phyloP scores from a whole-genome alignment of 1,140 invertebrate genomes.

The Diuraphis noxia region DNA sequence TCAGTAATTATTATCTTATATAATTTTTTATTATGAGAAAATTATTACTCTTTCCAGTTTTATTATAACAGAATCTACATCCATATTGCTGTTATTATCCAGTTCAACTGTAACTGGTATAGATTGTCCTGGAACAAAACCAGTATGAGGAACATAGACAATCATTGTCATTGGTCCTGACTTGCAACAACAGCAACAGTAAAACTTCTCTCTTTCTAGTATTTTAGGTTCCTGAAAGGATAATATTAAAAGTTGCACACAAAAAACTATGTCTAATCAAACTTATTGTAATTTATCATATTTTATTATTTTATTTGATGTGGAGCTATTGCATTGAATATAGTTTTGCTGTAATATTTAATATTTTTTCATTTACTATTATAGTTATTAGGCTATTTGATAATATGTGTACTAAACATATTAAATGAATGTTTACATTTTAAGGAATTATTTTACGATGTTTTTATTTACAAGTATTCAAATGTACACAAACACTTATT shows the following conservation, averaged over 20 bases:
- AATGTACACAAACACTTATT: neutral
- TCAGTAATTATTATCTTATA: neutral
- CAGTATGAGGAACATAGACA: conserved; percentile 67
- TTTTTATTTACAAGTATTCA: neutral
- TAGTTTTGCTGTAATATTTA: neutral
- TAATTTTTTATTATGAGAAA: neutral
- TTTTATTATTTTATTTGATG: neutral
- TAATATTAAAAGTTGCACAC: conserved; percentile 55
- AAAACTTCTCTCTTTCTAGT: conserved; percentile 69
- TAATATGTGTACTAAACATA: no score
- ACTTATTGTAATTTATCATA: neutral
- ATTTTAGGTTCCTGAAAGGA: conserved; percentile 65
- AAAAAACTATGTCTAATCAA: neutral
- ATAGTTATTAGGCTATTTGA: no score
- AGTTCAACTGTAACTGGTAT: conserved; percentile 70
- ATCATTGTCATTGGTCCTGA: conserved; percentile 68
- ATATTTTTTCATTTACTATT: neutral
- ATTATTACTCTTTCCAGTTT: conserved; percentile 65
- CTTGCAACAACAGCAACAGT: conserved; percentile 73
- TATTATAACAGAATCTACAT: conserved; percentile 66
- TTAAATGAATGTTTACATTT: no score
- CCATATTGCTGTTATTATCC: conserved; percentile 71
- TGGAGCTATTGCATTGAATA: neutral
- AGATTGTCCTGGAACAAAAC: conserved; percentile 71
- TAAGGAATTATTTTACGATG: neutral